Conservation (phyloP, 2,888 invertebrate genomes). For the Petrolisthes cinctipes region DNA sequence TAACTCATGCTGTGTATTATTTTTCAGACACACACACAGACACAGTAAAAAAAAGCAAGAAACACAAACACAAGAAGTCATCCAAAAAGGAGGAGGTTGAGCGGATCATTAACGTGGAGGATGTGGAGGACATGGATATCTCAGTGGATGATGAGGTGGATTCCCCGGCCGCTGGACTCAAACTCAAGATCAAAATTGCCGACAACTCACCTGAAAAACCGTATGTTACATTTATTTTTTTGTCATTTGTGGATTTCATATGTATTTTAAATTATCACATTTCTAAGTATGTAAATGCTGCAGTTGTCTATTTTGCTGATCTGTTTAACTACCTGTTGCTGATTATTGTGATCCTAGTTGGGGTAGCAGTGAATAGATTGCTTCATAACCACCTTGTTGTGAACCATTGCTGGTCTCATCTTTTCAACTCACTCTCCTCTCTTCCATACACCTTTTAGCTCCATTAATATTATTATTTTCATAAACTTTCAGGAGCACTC, state of each 20-base stretch:
- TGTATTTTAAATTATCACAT: background rate
- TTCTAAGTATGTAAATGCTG: too few relatives aligned
- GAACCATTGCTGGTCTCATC: too few relatives aligned
- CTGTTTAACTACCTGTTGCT: too few relatives aligned
- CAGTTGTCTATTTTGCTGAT: too few relatives aligned
- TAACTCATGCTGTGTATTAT: background rate
- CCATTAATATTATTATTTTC: too few relatives aligned
- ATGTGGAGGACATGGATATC: conserved; percentile 52
- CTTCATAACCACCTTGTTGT: too few relatives aligned
- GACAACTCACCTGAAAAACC: conserved; percentile 47
- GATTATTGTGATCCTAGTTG: too few relatives aligned
- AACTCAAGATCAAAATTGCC: conserved; percentile 50
- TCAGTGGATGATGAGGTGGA: conserved; percentile 57
- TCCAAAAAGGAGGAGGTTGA: conserved; percentile 51
- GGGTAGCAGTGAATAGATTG: too few relatives aligned
- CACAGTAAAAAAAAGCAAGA: conserved; percentile 47
- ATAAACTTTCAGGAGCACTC: conserved; percentile 35
- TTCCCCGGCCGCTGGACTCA: conserved; percentile 34
- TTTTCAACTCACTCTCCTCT: too few relatives aligned
- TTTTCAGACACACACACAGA: conserved; percentile 33
- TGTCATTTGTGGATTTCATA: background rate
- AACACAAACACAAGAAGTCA: conserved; percentile 49
- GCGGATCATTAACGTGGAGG: conserved; percentile 54
- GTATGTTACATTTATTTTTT: conserved; percentile 5
- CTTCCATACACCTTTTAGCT: too few relatives aligned